Conservation (phyloP, 2,888 invertebrate species). For the Salticus scenicus region DNA sequence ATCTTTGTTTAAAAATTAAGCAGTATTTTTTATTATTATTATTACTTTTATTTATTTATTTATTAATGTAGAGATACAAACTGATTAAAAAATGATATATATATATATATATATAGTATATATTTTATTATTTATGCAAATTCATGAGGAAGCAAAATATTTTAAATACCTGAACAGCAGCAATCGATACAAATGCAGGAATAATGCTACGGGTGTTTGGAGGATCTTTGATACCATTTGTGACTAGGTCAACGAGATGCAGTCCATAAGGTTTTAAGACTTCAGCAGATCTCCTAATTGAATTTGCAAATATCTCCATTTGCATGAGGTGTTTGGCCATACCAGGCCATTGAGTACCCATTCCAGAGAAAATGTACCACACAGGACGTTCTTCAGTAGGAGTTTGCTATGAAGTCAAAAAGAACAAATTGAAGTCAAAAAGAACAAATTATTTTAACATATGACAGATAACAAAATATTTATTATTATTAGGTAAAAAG, state of each 20-base stretch:
- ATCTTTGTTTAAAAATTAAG: too few relatives aligned
- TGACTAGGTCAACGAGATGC: slow-evolving; percentile 87
- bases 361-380: slow-evolving; percentile 97
- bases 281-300: slow-evolving; percentile 85
- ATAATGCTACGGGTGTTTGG: slow-evolving; percentile 77
- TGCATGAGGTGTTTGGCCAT: slow-evolving; percentile 93
- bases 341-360: slow-evolving; percentile 98
- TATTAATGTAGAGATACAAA: too few relatives aligned
- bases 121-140: too few relatives aligned
- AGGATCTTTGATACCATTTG: slow-evolving; percentile 87
- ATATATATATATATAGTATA: too few relatives aligned
- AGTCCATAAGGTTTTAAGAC: slow-evolving; percentile 86
- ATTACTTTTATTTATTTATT: too few relatives aligned
- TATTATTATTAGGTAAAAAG: too few relatives aligned
- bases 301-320: slow-evolving; percentile 86
- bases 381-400: slow-evolving; percentile 83
- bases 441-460: background rate
- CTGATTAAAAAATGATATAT: too few relatives aligned
- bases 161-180: slow-evolving; percentile 91
- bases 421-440: background rate
- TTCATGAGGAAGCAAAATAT: too few relatives aligned
- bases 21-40: too few relatives aligned
- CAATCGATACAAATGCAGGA: slow-evolving; percentile 91
- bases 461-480: background rate
- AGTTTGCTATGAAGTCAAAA: slow-evolving; percentile 34